These are phyloP conservation scores for Rambutsinella grinnellia DNA, from an alignment of 2,888 invertebrate genomes.

Conservation along the genomic window DNA sequence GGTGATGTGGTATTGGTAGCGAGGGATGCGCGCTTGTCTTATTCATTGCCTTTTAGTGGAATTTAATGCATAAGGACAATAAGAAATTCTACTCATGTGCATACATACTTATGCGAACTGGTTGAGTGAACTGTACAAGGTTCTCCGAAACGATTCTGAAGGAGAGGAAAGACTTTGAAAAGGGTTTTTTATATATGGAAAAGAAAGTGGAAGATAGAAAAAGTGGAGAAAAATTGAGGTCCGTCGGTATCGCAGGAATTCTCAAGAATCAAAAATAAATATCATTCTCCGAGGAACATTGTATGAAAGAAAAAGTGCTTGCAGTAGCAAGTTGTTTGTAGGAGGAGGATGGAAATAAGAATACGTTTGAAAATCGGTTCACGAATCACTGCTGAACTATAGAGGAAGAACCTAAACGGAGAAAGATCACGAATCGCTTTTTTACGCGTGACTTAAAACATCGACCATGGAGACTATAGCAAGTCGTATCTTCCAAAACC, in stretches of 20 bases:
- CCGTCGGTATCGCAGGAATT: conserved; percentile 8
- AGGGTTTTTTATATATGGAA: conserved; percentile 3
- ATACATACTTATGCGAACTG: conserved; percentile 45
- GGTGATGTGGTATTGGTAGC: too few relatives aligned
- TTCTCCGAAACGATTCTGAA: neutral
- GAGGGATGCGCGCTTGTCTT: conserved; percentile 34
- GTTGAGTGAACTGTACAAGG: conserved; percentile 33
- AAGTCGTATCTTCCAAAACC: conserved; percentile 12
- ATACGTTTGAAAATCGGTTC: conserved; percentile 61
- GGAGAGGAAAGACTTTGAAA: conserved; percentile 17
- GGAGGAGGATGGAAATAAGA: conserved; percentile 42
- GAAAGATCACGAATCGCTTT: conserved; percentile 52
- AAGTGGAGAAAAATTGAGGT: conserved; percentile 7
- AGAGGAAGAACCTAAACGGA: conserved; percentile 27
- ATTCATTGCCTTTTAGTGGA: conserved; percentile 51
- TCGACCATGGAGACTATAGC: conserved; percentile 31
- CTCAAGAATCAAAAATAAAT: conserved; percentile 26
- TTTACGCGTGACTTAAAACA: conserved; percentile 49
- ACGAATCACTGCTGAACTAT: conserved; percentile 55
- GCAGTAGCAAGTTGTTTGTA: conserved; percentile 21
- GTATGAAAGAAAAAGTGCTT: conserved; percentile 1
- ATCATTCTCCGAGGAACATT: conserved; percentile 22
- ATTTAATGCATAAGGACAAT: conserved; percentile 52
- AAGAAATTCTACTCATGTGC: conserved; percentile 43
- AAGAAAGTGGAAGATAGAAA: neutral